phyloP scores from a whole-genome alignment of 1,140 invertebrate genomes.

The Caenorhabditis latens region DNA sequence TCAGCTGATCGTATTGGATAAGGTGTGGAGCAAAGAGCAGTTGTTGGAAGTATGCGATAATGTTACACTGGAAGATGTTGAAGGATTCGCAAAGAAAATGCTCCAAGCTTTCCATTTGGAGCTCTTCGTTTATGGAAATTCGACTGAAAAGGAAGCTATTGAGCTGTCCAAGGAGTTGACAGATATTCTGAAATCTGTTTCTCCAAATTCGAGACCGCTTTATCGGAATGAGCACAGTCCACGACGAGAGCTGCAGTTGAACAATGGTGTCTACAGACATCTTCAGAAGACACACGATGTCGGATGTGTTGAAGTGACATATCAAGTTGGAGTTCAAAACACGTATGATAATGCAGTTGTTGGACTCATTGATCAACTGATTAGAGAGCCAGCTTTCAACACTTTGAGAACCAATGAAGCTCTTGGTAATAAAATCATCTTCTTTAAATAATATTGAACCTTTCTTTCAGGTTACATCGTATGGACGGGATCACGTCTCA shows the following conservation, averaged over 20 bases:
- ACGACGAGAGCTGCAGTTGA: conserved; percentile 60
- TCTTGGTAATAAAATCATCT: conserved; percentile 80
- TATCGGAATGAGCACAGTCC: conserved; percentile 56
- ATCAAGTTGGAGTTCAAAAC: conserved; percentile 87
- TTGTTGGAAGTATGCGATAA: conserved; percentile 83
- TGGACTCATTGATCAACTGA: conserved; percentile 89
- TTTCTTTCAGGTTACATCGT: conserved; percentile 87
- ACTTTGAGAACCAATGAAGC: conserved; percentile 91
- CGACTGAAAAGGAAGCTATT: conserved; percentile 81
- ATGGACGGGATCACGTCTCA: conserved; percentile 86
- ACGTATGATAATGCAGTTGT: conserved; percentile 86
- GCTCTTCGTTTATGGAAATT: conserved; percentile 88
- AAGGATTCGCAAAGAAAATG: conserved; percentile 85
- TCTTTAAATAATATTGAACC: neutral
- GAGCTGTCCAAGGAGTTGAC: conserved; percentile 64
- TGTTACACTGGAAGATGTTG: conserved; percentile 84
- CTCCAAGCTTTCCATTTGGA: conserved; percentile 87
- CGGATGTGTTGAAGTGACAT: conserved; percentile 89
- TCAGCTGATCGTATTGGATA: conserved; percentile 86
- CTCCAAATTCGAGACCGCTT: conserved; percentile 54
- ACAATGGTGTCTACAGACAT: conserved; percentile 74
- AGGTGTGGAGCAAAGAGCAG: conserved; percentile 90
- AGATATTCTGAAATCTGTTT: conserved; percentile 59
- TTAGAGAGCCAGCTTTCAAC: conserved; percentile 91
- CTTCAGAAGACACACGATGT: conserved; percentile 87